phyloP scores from a whole-genome alignment of 2,888 invertebrate species.

The Geotrupes spiniger region DNA sequence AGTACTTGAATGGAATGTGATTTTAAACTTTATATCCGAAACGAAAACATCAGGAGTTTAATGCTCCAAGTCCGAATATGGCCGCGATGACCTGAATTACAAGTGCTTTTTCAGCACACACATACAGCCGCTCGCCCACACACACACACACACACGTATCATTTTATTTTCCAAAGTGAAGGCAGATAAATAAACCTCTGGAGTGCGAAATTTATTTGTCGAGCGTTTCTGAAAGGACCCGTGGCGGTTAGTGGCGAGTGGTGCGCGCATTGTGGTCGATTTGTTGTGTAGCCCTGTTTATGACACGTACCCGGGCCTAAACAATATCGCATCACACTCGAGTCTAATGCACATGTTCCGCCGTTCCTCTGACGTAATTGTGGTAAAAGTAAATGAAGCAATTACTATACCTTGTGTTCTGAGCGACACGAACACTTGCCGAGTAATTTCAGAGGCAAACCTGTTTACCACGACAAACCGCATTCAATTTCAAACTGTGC shows the following conservation, averaged over 20 bases:
- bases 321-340: conserved; percentile 35
- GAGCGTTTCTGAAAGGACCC: not conserved
- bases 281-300: conserved; percentile 3
- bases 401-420: conserved; percentile 37
- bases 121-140: not conserved
- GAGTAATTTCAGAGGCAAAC: conserved; percentile 30
- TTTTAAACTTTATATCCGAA: too few species aligned
- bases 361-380: conserved; percentile 33
- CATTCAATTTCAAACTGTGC: conserved; percentile 31
- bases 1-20: too few species aligned
- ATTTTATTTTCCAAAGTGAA: conserved; percentile 1
- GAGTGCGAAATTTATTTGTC: conserved; percentile 2
- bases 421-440: conserved; percentile 35
- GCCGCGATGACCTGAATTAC: not conserved
- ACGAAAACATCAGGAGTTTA: too few species aligned
- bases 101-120: conserved; percentile 1
- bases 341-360: conserved; percentile 42
- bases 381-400: conserved; percentile 43
- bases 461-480: conserved; percentile 27
- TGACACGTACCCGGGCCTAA: conserved; percentile 5
- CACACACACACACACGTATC: not conserved
- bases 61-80: too few species aligned
- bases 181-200: conserved; percentile 7
- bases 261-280: conserved; percentile 3
- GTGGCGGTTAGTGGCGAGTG: conserved; percentile 7